Percentiles rank a stretch among this genome's conserved stretches.
Evolutionary conservation across 2,797 vertebrate genomes (phyloP).

Genomic region (Enteromius fasciolatus): DNA sequence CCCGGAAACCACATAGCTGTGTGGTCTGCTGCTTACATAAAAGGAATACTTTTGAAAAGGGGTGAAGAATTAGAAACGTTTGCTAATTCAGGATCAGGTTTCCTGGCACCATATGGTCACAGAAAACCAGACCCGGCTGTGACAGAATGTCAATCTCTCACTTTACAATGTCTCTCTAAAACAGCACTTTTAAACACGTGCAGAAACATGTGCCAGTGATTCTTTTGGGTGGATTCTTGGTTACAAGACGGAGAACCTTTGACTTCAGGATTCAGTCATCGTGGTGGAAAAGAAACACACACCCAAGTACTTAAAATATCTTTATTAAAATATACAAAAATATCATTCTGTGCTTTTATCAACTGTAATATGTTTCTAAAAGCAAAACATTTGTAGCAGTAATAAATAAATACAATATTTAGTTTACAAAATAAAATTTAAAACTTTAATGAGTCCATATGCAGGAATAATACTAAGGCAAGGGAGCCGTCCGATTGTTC

Average conservation of each 20-base stretch:
- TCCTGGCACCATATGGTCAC: not conserved
- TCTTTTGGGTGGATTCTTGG: not conserved
- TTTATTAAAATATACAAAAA: conserved; percentile 38
- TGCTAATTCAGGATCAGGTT: not conserved
- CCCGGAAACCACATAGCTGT: not conserved
- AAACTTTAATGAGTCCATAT: conserved; percentile 23
- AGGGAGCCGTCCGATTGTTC: conserved; percentile 48
- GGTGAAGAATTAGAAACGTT: not conserved
- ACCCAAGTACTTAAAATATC: not conserved
- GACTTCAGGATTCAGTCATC: not conserved
- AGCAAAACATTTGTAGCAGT: not conserved
- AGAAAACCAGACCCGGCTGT: not conserved
- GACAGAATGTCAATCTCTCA: not conserved
- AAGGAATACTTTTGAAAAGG: conserved; percentile 12
- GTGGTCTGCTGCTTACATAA: conserved; percentile 21
- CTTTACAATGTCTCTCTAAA: not conserved
- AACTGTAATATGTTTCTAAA: not conserved
- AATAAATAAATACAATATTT: conserved; percentile 5
- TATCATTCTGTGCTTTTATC: not conserved
- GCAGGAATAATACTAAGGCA: conserved; percentile 52
- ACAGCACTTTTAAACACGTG: not conserved
- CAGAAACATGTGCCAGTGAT: not conserved
- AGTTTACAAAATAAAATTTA: not conserved
- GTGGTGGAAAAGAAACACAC: conserved; percentile 10
- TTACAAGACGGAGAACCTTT: not conserved